Conservation (phyloP, 2,888 invertebrate genomes). For the Cantharis rustica region DNA sequence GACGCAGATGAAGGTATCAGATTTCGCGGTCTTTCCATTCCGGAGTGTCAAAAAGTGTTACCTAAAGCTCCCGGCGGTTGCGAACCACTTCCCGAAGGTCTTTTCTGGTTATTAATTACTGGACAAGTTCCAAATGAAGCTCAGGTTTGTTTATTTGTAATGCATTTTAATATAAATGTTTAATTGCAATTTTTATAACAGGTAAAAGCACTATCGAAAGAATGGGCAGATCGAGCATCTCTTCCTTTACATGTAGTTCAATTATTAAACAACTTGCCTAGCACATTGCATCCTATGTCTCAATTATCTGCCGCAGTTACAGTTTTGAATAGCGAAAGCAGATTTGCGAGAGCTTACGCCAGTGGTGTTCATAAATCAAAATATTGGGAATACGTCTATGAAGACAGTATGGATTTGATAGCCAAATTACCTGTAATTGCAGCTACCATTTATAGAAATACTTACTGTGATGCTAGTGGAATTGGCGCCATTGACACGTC, state of each 20-base stretch:
- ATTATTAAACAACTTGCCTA: constrained; percentile 90
- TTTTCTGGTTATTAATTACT: constrained; percentile 92
- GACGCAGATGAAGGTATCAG: constrained; percentile 95
- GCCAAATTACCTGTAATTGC: constrained; percentile 94
- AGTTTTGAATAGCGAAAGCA: constrained; percentile 89
- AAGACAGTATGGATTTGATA: constrained; percentile 93
- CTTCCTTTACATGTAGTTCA: constrained; percentile 91
- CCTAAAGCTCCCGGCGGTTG: constrained; percentile 80
- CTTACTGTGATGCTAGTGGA: constrained; percentile 81
- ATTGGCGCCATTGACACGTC: constrained; percentile 86
- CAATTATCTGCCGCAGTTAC: constrained; percentile 92
- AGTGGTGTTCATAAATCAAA: constrained; percentile 86
- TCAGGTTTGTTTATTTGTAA: constrained; percentile 61
- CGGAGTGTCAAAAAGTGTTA: constrained; percentile 86
- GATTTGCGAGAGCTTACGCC: constrained; percentile 88
- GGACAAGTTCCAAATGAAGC: constrained; percentile 84
- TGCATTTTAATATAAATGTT: background rate
- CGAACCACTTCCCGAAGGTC: constrained; percentile 90
- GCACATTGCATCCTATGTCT: constrained; percentile 90
- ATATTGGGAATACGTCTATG: constrained; percentile 92
- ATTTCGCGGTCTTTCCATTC: constrained; percentile 92
- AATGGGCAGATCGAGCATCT: constrained; percentile 88
- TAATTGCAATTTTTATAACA: constrained; percentile 45
- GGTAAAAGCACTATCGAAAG: constrained; percentile 73
- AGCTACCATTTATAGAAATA: constrained; percentile 91